Conservation (phyloP, 2,797 vertebrate species). For the Phaenicophaeus curvirostris region DNA sequence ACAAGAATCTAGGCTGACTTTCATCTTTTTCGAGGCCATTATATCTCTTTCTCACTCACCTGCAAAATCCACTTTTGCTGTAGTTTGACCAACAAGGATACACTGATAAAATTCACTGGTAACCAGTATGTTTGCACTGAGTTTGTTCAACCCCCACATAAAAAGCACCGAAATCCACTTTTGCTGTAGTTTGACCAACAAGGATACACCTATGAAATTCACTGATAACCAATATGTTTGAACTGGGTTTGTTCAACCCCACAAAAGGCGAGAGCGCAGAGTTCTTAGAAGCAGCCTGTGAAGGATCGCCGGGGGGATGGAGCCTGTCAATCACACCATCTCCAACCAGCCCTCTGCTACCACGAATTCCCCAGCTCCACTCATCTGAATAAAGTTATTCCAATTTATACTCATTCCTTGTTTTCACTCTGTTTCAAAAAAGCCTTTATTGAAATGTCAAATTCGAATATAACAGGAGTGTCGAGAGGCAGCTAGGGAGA, state of each 20-base stretch:
- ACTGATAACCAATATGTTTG: fast-evolving
- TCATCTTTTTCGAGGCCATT: fast-evolving
- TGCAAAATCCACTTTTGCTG: neutral
- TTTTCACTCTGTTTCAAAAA: neutral
- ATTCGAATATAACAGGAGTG: neutral
- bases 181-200: neutral
- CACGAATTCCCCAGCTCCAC: neutral
- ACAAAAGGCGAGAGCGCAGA: neutral
- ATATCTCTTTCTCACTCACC: neutral
- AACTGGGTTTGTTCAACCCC: neutral
- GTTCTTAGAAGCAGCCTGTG: neutral
- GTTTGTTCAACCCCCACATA: neutral
- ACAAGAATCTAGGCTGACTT: neutral
- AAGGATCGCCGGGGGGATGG: neutral
- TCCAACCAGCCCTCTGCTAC: fast-evolving
- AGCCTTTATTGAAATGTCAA: neutral
- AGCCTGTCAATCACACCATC: neutral
- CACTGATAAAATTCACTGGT: too few species aligned
- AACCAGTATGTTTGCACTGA: fast-evolving
- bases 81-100: too few species aligned
- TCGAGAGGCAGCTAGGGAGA: neutral
- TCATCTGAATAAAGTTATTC: neutral
- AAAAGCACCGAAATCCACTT: neutral
- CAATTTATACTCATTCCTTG: neutral
- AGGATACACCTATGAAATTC: neutral